Base-by-base conservation (phyloP, 2,888 invertebrate genomes). In the Tachina lurida region DNA sequence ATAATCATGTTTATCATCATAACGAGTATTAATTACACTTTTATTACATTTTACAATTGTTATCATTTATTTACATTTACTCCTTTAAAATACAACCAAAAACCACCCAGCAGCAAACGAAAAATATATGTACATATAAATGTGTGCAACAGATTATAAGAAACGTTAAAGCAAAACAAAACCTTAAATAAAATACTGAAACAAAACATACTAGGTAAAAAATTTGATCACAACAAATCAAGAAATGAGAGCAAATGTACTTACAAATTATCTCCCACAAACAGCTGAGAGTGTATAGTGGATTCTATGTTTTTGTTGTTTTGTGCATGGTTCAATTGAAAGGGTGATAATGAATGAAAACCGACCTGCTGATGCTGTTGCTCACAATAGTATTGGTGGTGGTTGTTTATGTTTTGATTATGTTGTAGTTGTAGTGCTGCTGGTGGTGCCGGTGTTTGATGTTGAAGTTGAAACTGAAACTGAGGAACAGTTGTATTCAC, bases 341-440 rank as follows among this genome's bases (percentile, higher is more conserved):
- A 75, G 62, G 68, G 62, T 62, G 68, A 56, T 22, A 45, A 58
- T 82, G 82, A 82, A 77, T 82, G 71, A 82, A 82, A 70, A 56
- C 22, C 62, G 70, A 82, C 71, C 77, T 83, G 80, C 73, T 81
- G 80, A 81, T 71, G 77, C 67, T 65, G 84, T 12, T 67, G 60
- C 45, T 79, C 49, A 19, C 22, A 41, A 12, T 60, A 47, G 62
- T 68, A 22, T 15, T 80, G 67, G 45, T 70, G 47, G 31, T 41
- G 47, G 31, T 45, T 78, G 78, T 70, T 82, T 75, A 77, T 71
- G 73, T 87, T 80, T 75, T 87, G 78, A 76, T 85, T 73, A 77
- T 83, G 83, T 74, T 80, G 80, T 63, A 54, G 74, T 58, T 78
- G 78, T 63, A 63, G n/a, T 31, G 63, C 12, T n/a, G 71, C 12